phyloP scores from a whole-genome alignment of 1,140 invertebrate genomes.

The Lucilia sericata region DNA sequence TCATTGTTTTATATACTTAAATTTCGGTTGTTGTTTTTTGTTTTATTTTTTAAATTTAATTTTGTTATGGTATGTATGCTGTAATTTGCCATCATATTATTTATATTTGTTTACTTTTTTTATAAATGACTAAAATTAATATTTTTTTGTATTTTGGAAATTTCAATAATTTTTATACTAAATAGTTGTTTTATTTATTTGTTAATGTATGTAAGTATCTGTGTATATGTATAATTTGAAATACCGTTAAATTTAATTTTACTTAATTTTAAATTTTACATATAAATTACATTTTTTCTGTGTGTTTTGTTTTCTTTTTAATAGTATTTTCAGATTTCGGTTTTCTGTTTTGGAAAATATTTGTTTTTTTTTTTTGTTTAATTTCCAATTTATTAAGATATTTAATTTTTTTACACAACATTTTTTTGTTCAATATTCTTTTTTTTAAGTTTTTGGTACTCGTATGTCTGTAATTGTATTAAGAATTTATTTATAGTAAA shows the following conservation, averaged over 20 bases:
- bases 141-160: slow-evolving; percentile 22
- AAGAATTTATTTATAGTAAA: neutral
- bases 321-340: too few species aligned
- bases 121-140: neutral
- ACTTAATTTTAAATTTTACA: neutral
- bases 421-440: slow-evolving; percentile 17
- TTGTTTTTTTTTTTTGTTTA: neutral
- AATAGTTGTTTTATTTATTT: slow-evolving; percentile 14
- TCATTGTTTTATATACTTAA: slow-evolving; percentile 29
- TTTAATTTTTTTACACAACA: neutral
- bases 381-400: too few species aligned
- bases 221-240: slow-evolving; percentile 3
- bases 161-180: neutral
- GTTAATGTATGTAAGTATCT: neutral
- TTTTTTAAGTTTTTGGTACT: neutral
- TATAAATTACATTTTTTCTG: neutral
- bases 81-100: slow-evolving; percentile 37
- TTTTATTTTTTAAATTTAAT: slow-evolving; percentile 20
- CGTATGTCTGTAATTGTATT: slow-evolving; percentile 39
- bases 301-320: neutral
- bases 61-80: slow-evolving; percentile 27
- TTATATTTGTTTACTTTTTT: slow-evolving; percentile 2
- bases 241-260: neutral
- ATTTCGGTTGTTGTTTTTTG: slow-evolving; percentile 18
- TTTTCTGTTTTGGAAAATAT: neutral